These are phyloP conservation scores for Drosophila subsilvestris DNA, from an alignment of 2,888 invertebrate species.

Conservation along the genomic window DNA sequence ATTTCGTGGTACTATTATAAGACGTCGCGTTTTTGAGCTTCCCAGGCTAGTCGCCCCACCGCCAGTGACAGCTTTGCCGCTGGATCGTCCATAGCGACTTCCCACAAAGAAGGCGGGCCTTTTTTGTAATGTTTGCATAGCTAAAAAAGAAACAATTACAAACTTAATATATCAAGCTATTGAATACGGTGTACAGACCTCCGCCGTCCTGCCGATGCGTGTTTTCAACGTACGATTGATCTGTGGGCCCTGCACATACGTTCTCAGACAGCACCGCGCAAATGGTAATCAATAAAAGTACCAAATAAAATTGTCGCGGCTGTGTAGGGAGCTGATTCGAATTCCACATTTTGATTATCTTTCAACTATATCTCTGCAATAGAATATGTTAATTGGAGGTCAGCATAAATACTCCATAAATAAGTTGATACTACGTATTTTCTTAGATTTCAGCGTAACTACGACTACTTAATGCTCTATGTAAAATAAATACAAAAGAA, in stretches of 20 bases:
- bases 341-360: constrained; percentile 50
- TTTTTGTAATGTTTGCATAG: constrained; percentile 70
- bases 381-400: background rate
- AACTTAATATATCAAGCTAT: background rate
- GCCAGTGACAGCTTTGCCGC: constrained; percentile 52
- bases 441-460: no score
- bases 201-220: constrained; percentile 63
- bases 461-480: no score
- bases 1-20: constrained; percentile 83
- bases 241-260: constrained; percentile 56
- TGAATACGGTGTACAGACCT: constrained; percentile 9
- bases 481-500: no score
- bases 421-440: no score
- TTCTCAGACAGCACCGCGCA: constrained; percentile 63
- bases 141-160: constrained; percentile 37
- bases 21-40: constrained; percentile 77
- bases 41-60: constrained; percentile 55
- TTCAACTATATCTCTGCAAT: constrained; percentile 19
- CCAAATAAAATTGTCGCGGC: constrained; percentile 55
- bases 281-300: constrained; percentile 68
- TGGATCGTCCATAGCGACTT: constrained; percentile 84
- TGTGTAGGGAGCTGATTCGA: constrained; percentile 32
- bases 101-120: constrained; percentile 84
- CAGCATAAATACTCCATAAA: background rate
- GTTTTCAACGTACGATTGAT: constrained; percentile 62